These are phyloP conservation scores for Balearica regulorum DNA, from an alignment of 2,797 vertebrate genomes.

Conservation along the genomic window DNA sequence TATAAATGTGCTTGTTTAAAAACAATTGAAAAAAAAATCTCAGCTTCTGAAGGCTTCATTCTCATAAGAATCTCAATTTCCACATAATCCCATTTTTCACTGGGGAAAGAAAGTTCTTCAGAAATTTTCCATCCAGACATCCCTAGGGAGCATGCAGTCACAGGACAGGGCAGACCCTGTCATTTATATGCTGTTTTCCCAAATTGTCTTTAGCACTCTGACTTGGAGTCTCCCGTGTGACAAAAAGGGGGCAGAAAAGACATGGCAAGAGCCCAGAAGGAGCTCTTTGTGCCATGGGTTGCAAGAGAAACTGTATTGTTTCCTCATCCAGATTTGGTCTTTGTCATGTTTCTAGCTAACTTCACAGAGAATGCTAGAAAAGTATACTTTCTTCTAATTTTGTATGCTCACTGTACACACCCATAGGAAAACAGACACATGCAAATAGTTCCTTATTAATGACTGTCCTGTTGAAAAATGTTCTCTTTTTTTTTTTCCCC, in stretches of 20 bases:
- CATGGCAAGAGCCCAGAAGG: neutral
- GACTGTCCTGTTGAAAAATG: neutral
- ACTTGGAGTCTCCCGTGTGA: neutral
- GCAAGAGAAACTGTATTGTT: neutral
- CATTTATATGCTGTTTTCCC: neutral
- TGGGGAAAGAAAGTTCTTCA: constrained; percentile 1
- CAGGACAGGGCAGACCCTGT: neutral
- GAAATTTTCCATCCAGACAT: neutral
- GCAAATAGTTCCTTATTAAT: neutral
- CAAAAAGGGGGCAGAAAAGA: neutral
- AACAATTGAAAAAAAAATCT: neutral
- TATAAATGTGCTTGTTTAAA: neutral
- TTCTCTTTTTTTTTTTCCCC: neutral
- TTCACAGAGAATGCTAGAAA: neutral
- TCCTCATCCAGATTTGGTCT: neutral
- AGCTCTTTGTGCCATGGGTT: neutral
- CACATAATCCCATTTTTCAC: neutral
- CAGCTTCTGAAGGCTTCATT: neutral
- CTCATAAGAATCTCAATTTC: neutral
- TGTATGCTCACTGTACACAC: neutral
- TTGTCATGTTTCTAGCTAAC: neutral
- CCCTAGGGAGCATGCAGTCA: neutral
- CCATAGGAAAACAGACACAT: neutral
- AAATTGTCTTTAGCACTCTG: neutral
- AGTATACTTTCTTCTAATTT: neutral